Evolutionary conservation across 1,140 invertebrate species (phyloP).

Genomic region (Trachelipus rathkii): DNA sequence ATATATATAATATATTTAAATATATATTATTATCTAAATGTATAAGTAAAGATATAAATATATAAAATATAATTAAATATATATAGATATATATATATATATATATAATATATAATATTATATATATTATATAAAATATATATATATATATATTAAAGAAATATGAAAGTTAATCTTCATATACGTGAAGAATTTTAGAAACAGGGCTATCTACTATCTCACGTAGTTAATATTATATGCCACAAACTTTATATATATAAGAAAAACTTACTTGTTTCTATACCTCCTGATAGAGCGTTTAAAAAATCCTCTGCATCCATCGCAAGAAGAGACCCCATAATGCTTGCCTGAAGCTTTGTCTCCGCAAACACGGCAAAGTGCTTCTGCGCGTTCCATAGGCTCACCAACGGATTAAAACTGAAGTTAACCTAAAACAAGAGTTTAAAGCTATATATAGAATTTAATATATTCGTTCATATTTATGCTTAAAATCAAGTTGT

Average conservation of each 20-base stretch:
- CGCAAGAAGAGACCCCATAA: constrained; percentile 81
- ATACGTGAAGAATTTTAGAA: too few relatives aligned
- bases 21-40: too few relatives aligned
- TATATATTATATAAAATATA: constrained; percentile 25
- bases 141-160: constrained; percentile 25
- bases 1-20: background rate
- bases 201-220: too few relatives aligned
- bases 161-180: background rate
- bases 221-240: background rate
- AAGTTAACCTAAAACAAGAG: too few relatives aligned
- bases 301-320: constrained; percentile 87
- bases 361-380: constrained; percentile 13
- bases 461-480: too few relatives aligned
- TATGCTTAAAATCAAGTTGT: too few relatives aligned
- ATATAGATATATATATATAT: constrained; percentile 13
- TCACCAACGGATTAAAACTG: background rate
- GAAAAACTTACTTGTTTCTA: constrained; percentile 24
- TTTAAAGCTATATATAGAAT: too few relatives aligned
- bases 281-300: constrained; percentile 74
- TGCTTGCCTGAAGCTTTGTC: constrained; percentile 23
- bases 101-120: constrained; percentile 18
- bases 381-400: constrained; percentile 23
- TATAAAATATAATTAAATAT: background rate
- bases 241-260: background rate
- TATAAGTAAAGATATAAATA: background rate